A percentile compares a stretch with the other conserved stretches of the same genome.
Conservation (phyloP, 2,888 invertebrate genomes). For the Tanaodytes sp. region DNA sequence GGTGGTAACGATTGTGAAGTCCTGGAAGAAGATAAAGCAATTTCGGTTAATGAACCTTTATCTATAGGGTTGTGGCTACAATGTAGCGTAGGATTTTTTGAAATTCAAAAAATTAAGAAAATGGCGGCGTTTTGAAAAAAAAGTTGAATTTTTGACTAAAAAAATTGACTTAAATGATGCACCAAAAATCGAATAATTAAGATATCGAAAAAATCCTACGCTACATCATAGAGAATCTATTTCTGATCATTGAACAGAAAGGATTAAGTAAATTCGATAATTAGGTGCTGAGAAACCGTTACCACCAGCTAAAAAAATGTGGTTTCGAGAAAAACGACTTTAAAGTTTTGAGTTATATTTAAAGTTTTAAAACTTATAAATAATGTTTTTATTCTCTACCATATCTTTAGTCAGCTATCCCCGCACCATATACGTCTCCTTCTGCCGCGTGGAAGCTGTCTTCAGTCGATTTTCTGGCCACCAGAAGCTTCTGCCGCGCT, state of each 20-base stretch:
- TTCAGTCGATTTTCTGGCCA: slow-evolving; percentile 4
- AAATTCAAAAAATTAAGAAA: slow-evolving; percentile 9
- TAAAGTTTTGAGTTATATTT: slow-evolving; percentile 22
- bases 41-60: slow-evolving; percentile 6
- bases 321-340: slow-evolving; percentile 21
- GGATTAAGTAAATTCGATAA: slow-evolving; percentile 16
- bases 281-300: slow-evolving; percentile 1
- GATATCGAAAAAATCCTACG: slow-evolving; percentile 24
- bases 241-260: slow-evolving; percentile 7
- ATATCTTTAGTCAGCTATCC: slow-evolving; percentile 28
- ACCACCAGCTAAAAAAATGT: slow-evolving; percentile 20
- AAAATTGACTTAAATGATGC: slow-evolving; percentile 13
- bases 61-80: slow-evolving; percentile 10
- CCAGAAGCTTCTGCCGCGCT: slow-evolving; percentile 8
- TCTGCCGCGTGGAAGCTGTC: slow-evolving; percentile 19
- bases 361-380: slow-evolving; percentile 13
- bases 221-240: slow-evolving; percentile 9
- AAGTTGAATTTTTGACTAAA: background rate
- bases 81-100: slow-evolving; percentile 15
- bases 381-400: slow-evolving; percentile 19
- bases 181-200: slow-evolving; percentile 25
- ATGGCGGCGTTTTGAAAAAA: slow-evolving; percentile 11
- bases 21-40: slow-evolving; percentile 22
- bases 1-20: slow-evolving; percentile 8
- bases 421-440: slow-evolving; percentile 27